These are phyloP conservation scores for Galeruca laticollis DNA, from an alignment of 2,888 invertebrate species.

Conservation along the genomic window DNA sequence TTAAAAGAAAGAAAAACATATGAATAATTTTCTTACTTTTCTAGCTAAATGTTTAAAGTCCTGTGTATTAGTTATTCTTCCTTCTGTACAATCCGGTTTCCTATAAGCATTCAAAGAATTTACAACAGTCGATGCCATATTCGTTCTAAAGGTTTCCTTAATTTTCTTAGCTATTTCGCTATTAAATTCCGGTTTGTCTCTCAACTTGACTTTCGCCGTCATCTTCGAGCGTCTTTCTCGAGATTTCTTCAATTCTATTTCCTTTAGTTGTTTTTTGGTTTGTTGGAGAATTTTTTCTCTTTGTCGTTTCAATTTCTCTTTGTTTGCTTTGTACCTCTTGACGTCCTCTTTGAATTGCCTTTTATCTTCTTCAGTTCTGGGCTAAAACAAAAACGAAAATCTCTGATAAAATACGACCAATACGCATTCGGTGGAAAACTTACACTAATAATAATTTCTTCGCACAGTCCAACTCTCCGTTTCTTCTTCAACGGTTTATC, in stretches of 20 bases:
- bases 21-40: slow-evolving; percentile 73
- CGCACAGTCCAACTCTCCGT: slow-evolving; percentile 71
- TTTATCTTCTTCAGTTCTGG: slow-evolving; percentile 84
- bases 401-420: too few relatives aligned
- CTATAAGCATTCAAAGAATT: slow-evolving; percentile 90
- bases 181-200: slow-evolving; percentile 63
- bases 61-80: slow-evolving; percentile 87
- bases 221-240: slow-evolving; percentile 55
- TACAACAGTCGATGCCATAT: slow-evolving; percentile 86
- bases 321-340: slow-evolving; percentile 82
- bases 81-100: slow-evolving; percentile 85
- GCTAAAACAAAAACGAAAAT: slow-evolving; percentile 68
- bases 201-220: slow-evolving; percentile 60
- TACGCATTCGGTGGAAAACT: slow-evolving; percentile 58
- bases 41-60: slow-evolving; percentile 95
- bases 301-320: slow-evolving; percentile 80
- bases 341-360: slow-evolving; percentile 77
- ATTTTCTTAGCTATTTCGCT: slow-evolving; percentile 75
- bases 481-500: slow-evolving; percentile 62
- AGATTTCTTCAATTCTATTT: slow-evolving; percentile 49
- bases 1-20: too few relatives aligned
- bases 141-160: slow-evolving; percentile 87
- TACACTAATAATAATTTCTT: slow-evolving; percentile 76
- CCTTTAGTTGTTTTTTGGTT: slow-evolving; percentile 60
- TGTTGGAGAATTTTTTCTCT: slow-evolving; percentile 71